phyloP scores from a whole-genome alignment of 2,113 vertebrate genomes.

The Cyphomyrus plagiostoma region DNA sequence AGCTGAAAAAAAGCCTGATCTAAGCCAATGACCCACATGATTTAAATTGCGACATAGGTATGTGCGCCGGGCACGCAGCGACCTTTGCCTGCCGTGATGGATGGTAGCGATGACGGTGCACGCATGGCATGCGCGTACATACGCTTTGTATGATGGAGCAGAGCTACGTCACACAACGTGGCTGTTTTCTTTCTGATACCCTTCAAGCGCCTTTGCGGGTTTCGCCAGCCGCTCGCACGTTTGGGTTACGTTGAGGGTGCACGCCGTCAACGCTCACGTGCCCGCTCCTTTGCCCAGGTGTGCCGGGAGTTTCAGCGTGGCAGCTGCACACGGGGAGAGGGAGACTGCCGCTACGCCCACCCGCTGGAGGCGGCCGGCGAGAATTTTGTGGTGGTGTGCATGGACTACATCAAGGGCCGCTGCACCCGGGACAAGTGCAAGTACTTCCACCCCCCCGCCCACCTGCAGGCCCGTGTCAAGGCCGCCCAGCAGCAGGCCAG shows the following conservation, averaged over 20 bases:
- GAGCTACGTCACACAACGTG: not conserved
- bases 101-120: not conserved
- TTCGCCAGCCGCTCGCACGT: not conserved
- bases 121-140: not conserved
- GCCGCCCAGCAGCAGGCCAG: constrained; percentile 92
- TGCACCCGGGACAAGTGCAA: constrained; percentile 98
- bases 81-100: not conserved
- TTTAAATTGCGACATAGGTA: not conserved
- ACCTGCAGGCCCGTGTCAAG: constrained; percentile 97
- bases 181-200: not conserved
- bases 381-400: constrained; percentile 95
- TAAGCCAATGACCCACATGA: not conserved
- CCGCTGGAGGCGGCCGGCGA: constrained; percentile 86
- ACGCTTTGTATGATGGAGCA: not conserved
- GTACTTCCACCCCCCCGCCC: constrained; percentile 95
- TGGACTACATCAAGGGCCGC: constrained; percentile 98
- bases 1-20: not conserved
- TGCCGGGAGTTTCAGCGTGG: constrained; percentile 96
- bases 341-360: constrained; percentile 94
- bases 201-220: not conserved
- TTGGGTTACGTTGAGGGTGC: not conserved
- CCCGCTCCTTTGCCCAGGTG: constrained; percentile 65
- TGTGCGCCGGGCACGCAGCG: not conserved
- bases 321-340: constrained; percentile 96
- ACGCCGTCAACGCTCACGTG: not conserved